Evolutionary conservation across 2,888 invertebrate species (phyloP).

Genomic region (Eueremaeus valkanovi): DNA sequence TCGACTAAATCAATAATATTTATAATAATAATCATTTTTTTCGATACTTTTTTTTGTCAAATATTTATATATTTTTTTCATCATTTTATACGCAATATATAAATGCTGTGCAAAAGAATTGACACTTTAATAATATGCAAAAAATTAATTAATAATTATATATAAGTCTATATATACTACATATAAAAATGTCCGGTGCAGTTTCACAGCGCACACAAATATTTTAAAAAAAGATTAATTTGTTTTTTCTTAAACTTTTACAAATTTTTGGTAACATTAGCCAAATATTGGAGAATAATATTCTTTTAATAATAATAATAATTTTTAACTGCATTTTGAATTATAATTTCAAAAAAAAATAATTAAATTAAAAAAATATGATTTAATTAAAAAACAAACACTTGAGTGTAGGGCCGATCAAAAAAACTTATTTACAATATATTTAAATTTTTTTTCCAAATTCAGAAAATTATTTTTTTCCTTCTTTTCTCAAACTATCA

Average conservation of each 20-base stretch:
- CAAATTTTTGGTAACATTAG: constrained; percentile 34
- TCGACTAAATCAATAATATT: constrained; percentile 20
- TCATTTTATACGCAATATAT: not conserved
- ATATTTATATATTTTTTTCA: constrained; percentile 9
- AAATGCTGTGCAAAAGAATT: constrained; percentile 18
- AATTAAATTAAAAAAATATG: not conserved
- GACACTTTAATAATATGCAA: constrained; percentile 5
- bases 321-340: not conserved
- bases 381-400: not conserved
- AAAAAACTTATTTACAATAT: constrained; percentile 12
- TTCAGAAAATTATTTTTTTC: no score
- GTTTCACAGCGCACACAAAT: not conserved
- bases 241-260: constrained; percentile 21
- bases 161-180: constrained; percentile 13
- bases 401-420: not conserved
- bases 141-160: not conserved
- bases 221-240: not conserved
- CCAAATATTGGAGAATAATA: constrained; percentile 7
- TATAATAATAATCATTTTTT: not conserved
- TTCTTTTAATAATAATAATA: constrained; percentile 1
- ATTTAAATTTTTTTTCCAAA: not conserved
- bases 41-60: not conserved
- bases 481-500: not conserved
- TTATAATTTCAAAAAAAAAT: not conserved
- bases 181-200: not conserved